A percentile compares a stretch with the other conserved stretches of the same genome.
These are phyloP conservation scores for Limnephilus rhombicus DNA, from an alignment of 2,888 invertebrate species.

Conservation along the genomic window DNA sequence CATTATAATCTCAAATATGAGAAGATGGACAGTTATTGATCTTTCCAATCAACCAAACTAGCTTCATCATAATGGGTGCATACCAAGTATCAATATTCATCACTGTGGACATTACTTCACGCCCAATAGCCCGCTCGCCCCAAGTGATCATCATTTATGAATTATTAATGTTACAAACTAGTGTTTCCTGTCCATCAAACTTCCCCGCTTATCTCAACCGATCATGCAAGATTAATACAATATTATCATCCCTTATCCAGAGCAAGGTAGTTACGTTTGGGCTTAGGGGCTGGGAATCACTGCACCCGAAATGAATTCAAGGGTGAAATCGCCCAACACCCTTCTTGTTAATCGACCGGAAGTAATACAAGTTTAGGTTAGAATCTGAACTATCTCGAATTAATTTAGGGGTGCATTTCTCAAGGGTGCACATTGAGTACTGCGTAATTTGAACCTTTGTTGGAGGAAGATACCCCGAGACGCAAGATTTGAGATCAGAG, in stretches of 20 bases:
- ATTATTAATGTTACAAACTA: constrained; percentile 14
- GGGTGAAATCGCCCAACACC: constrained; percentile 25
- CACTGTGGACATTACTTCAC: not conserved
- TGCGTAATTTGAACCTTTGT: not conserved
- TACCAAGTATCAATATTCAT: not conserved
- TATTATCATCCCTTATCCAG: constrained; percentile 27
- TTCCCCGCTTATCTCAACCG: constrained; percentile 13
- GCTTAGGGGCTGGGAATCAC: constrained; percentile 28
- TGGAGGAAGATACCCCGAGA: not conserved
- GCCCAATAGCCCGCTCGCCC: not conserved
- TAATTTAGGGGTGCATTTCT: constrained; percentile 26
- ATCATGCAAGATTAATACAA: constrained; percentile 42
- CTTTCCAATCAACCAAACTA: not conserved
- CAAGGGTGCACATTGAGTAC: constrained; percentile 3
- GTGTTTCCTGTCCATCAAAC: constrained; percentile 15
- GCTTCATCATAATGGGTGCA: not conserved
- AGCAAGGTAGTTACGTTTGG: not conserved
- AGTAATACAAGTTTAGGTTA: constrained; percentile 34
- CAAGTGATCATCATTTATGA: constrained; percentile 31
- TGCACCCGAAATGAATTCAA: constrained; percentile 29
- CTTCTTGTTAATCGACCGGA: constrained; percentile 34
- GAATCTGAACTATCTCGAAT: constrained; percentile 16
- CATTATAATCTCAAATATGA: not conserved
- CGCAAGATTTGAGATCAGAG: not conserved
- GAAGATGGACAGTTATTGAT: not conserved